Base-by-base conservation (phyloP, 2,888 invertebrate species). In the Strigamia maritima region DNA sequence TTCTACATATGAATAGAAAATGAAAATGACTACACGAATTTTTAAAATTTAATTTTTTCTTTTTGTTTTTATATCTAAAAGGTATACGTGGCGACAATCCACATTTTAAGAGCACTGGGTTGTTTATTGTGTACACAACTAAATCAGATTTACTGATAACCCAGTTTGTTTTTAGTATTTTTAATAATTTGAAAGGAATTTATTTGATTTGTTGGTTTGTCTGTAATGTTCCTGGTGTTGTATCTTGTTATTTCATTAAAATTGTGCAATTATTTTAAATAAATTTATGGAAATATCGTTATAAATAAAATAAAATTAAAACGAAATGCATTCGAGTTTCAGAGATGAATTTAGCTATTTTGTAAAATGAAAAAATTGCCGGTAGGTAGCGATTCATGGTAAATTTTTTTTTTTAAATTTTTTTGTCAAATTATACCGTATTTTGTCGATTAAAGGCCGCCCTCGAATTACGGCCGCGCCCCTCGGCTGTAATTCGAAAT, bases 181-280 rank as follows among this genome's bases (percentile, higher is more conserved):
- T 3, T 70, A 28, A 70, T 70, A 70, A 70, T 70, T 70, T 70
- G 70, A 70, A 65, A 70, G 70, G 70, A 70, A 70, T 28, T 70
- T 24, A 28, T 70, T 70, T 70, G 70, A 70, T 70, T 70, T 70
- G 70, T 70, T 70, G 70, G 28, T 70, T n/a, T 70, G 70, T 70
- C 70, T 70, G 70, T 70, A 70, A 70, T 70, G 70, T 70, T 70
- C 70, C 70, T 70, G 70, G 70, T 70, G 70, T 70, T 70, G 70
- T 70, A 70, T 70, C 70, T 70, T 70, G 70, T 70, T 70, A 70
- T 70, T 70, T 70, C 70, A 28, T 70, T 70, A 70, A 70, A 70
- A 70, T 70, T 70, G 70, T 70, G 70, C 70, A 70, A 70, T 70
- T 70, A 70, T 70, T 70, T 70, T 70, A 70, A 70, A 70, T 70